Conservation (phyloP, 2,888 invertebrate species). For the Dusona sp. region DNA sequence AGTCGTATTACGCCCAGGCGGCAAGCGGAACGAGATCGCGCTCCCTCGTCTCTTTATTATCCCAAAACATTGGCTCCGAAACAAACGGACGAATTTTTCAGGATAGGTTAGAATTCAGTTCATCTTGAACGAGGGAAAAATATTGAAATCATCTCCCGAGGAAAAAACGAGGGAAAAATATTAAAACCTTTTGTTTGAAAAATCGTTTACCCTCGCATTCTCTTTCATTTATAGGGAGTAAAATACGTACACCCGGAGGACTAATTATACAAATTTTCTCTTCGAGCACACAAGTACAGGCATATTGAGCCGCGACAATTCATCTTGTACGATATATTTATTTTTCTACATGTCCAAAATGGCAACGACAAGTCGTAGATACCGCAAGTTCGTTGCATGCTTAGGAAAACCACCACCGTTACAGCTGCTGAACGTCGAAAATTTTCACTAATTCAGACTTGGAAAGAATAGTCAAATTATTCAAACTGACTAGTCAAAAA, state of each 20-base stretch:
- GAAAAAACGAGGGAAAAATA: conserved; percentile 43
- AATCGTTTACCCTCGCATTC: conserved; percentile 29
- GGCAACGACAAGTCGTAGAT: conserved; percentile 67
- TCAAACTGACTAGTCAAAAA: background rate
- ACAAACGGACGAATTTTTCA: conserved; percentile 55
- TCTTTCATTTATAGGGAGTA: background rate
- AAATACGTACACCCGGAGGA: background rate
- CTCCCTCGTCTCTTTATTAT: conserved; percentile 62
- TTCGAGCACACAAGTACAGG: background rate
- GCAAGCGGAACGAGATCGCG: conserved; percentile 67
- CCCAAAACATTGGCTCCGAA: conserved; percentile 66
- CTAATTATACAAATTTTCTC: background rate
- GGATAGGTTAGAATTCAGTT: conserved; percentile 62
- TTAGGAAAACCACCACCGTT: conserved; percentile 25
- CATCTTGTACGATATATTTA: conserved; percentile 27
- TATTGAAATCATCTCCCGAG: background rate
- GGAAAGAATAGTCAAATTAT: background rate
- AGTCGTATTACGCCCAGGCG: conserved; percentile 68
- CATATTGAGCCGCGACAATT: background rate
- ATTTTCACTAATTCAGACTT: background rate
- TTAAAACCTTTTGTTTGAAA: background rate
- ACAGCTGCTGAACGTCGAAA: background rate
- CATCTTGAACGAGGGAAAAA: conserved; percentile 44
- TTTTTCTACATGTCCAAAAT: conserved; percentile 68
- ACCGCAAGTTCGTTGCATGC: conserved; percentile 25